Percentiles rank a stretch among this genome's conserved stretches.
These are phyloP conservation scores for Dioctria rufipes DNA, from an alignment of 2,888 invertebrate species.

Conservation along the genomic window DNA sequence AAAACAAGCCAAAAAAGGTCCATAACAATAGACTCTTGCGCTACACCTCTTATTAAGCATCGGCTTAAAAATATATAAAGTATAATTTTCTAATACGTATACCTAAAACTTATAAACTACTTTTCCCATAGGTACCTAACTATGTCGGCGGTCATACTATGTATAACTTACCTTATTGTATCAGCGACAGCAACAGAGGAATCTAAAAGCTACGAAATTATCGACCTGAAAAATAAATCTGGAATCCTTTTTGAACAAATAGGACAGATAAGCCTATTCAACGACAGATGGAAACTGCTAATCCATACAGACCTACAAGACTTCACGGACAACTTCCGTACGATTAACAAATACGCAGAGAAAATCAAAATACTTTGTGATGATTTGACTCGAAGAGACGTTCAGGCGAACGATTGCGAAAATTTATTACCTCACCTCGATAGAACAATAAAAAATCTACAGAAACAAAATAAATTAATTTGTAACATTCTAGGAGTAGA, in stretches of 20 bases:
- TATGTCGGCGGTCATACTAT: background rate
- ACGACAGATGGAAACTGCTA: background rate
- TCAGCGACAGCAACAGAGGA: too few species aligned
- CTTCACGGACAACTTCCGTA: background rate
- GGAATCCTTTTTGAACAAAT: background rate
- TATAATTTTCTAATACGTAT: background rate
- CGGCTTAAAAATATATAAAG: background rate
- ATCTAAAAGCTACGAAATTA: too few species aligned
- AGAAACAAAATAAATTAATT: background rate
- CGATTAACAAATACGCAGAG: background rate
- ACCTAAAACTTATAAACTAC: background rate
- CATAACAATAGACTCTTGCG: background rate
- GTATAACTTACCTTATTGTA: background rate
- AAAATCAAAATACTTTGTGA: background rate
- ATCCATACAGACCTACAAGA: constrained; percentile 4
- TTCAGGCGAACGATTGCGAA: background rate
- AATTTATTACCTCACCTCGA: background rate
- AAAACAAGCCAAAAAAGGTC: background rate
- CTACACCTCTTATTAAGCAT: background rate
- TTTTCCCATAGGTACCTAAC: background rate
- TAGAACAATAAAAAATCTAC: background rate
- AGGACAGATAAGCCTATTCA: background rate
- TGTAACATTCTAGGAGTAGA: constrained; percentile 10
- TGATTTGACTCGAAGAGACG: background rate
- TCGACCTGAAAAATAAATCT: background rate